Conservation (phyloP, 1,140 invertebrate genomes). For the Drosophila sturtevanti region DNA sequence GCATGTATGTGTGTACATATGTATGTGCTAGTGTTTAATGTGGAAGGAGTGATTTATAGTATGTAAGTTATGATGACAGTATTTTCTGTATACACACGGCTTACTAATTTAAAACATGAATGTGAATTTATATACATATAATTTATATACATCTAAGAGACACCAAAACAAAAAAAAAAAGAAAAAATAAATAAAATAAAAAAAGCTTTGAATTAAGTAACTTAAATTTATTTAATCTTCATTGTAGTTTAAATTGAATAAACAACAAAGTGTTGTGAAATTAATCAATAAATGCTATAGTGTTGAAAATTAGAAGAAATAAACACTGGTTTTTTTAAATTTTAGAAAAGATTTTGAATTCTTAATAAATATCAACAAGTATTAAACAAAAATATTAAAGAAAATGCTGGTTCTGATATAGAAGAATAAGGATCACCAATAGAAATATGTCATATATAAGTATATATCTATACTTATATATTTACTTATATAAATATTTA, state of each 20-base stretch:
- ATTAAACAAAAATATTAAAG: no score
- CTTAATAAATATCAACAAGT: no score
- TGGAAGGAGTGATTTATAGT: constrained; percentile 68
- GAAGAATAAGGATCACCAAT: no score
- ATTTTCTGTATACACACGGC: constrained; percentile 43
- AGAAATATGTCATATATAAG: no score
- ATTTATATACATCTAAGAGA: constrained; percentile 43
- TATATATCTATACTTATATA: no score
- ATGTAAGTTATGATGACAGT: constrained; percentile 53
- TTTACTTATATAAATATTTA: no score
- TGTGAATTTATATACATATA: constrained; percentile 41
- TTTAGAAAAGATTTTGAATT: no score
- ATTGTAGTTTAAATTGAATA: not conserved
- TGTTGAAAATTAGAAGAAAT: no score
- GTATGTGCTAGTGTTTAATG: constrained; percentile 36
- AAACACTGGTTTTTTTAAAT: no score
- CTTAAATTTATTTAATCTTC: not conserved
- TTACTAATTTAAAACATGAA: constrained; percentile 58
- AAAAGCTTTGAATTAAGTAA: constrained; percentile 21
- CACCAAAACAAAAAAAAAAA: not conserved
- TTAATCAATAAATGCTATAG: not conserved
- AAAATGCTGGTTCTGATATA: no score
- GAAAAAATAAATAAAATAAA: constrained; percentile 5
- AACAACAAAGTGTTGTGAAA: not conserved
- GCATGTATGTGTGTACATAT: no score